Percentiles rank a stretch among this genome's conserved stretches.
Evolutionary conservation across 2,113 vertebrate species (phyloP).

Genomic region (Manacus vitellinus): DNA sequence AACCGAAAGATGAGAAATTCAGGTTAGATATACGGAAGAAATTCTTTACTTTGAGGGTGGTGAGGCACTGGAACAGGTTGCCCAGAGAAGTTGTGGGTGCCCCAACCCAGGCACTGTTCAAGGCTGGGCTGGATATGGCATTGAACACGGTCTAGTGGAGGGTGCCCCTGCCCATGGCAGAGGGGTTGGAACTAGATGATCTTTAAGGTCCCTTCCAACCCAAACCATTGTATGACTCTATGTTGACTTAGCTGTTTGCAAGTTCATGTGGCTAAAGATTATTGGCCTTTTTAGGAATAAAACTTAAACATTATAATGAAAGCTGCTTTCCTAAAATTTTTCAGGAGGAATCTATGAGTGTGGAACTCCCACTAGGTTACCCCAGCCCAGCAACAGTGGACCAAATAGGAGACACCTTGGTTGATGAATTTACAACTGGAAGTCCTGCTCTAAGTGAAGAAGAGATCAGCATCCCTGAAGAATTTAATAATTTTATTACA

Average conservation of each 20-base stretch:
- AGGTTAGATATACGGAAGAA: neutral
- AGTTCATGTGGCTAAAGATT: neutral
- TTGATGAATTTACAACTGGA: conserved; percentile 17
- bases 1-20: neutral
- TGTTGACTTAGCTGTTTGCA: neutral
- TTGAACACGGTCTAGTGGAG: neutral
- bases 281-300: neutral
- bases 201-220: neutral
- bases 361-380: conserved; percentile 50
- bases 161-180: neutral
- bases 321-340: neutral
- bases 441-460: neutral
- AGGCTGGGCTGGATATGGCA: neutral
- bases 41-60: neutral
- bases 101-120: neutral
- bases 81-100: neutral
- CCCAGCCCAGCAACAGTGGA: conserved; percentile 31
- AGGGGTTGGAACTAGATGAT: neutral
- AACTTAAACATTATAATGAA: neutral
- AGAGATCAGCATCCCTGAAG: neutral
- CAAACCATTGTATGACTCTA: neutral
- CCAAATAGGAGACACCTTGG: neutral
- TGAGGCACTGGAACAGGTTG: neutral
- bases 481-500: conserved; percentile 11
- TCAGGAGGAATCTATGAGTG: conserved; percentile 40